phyloP scores from a whole-genome alignment of 2,113 vertebrate genomes.

The Pachypanchax playfairii region DNA sequence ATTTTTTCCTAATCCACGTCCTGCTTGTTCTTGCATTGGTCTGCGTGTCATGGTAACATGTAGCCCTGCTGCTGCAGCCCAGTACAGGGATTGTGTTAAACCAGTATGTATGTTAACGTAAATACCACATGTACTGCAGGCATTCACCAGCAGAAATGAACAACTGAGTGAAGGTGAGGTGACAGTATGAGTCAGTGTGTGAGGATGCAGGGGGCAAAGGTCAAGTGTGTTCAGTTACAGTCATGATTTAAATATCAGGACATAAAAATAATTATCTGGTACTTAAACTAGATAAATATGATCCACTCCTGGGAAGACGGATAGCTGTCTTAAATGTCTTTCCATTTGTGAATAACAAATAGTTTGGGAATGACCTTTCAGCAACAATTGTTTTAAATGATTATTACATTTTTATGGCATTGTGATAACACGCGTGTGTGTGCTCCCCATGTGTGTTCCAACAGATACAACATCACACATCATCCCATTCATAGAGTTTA shows the following conservation, averaged over 20 bases:
- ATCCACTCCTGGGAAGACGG: no score
- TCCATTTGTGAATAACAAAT: no score
- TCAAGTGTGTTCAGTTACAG: constrained; percentile 29
- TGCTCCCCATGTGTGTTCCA: no score
- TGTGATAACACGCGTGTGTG: no score
- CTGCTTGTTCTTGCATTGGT: constrained; percentile 69
- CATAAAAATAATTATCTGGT: not conserved
- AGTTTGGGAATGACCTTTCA: no score
- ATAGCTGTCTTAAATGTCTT: no score
- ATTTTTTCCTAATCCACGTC: constrained; percentile 61
- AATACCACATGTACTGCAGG: constrained; percentile 40
- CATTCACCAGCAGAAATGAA: constrained; percentile 26
- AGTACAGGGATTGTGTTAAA: constrained; percentile 40
- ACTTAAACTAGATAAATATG: no score
- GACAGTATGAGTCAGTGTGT: constrained; percentile 13
- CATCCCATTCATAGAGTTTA: no score
- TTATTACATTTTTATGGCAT: no score
- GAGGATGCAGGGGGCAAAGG: constrained; percentile 34
- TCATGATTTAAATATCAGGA: constrained; percentile 1
- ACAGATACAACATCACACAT: no score
- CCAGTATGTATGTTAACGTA: constrained; percentile 21
- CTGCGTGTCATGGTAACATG: constrained; percentile 59
- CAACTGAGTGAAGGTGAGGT: constrained; percentile 34
- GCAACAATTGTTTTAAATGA: no score
- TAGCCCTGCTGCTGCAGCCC: constrained; percentile 25